Percentiles rank a stretch among this genome's conserved stretches.
Conservation (phyloP, 2,888 invertebrate species). For the Digitonthophagus gazella region DNA sequence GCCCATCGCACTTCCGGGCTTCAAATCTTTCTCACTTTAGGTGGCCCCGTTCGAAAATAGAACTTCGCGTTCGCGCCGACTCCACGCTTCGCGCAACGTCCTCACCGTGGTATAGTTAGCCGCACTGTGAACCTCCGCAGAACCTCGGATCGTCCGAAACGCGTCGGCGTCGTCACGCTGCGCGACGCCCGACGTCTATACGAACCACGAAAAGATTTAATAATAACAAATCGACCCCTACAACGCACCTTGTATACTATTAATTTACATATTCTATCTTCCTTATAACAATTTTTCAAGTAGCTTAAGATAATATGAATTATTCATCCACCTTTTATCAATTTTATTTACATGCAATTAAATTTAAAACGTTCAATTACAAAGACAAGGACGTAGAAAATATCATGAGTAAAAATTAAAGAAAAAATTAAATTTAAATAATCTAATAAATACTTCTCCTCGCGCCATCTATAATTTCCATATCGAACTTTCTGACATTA, state of each 20-base stretch:
- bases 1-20: background rate
- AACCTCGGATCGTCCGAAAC: constrained; percentile 26
- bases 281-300: background rate
- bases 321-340: too few species aligned
- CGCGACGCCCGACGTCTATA: background rate
- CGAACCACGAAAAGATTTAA: background rate
- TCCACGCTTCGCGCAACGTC: constrained; percentile 32
- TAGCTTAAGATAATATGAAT: too few species aligned
- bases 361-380: too few species aligned
- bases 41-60: background rate
- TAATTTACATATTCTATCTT: background rate
- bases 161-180: constrained; percentile 50
- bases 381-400: background rate
- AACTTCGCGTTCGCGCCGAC: background rate
- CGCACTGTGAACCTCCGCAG: constrained; percentile 52
- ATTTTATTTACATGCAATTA: too few species aligned
- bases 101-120: constrained; percentile 45
- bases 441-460: background rate
- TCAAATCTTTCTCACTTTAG: background rate
- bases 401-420: background rate
- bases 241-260: background rate
- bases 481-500: background rate
- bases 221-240: background rate
- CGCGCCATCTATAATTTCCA: background rate
- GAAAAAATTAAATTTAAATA: background rate